Base-by-base conservation (phyloP, 2,113 vertebrate species). In the Papio anubis region DNA sequence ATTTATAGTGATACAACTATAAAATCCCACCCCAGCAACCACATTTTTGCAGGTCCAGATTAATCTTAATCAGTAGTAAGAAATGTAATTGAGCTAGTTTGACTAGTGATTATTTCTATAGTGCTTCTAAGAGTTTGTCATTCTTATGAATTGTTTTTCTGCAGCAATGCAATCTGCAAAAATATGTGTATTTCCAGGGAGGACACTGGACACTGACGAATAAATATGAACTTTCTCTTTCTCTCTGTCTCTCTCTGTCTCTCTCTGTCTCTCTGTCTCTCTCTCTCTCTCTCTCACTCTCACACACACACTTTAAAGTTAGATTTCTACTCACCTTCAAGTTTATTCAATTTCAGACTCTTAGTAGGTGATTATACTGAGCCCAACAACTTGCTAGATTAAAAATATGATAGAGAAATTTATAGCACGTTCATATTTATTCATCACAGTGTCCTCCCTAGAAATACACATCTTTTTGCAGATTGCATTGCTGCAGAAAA, bases 1-100 rank as follows among this genome's bases (percentile, higher is more conserved):
- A 99, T 98, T 97, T 98, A 97, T 96, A 97, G 97, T 98, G 48
- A 96, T 98, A 97, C 20, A 70, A 50, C 88, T 95, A 97, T 97
- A 97, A 97, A 97, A 96, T 55, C 78, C 76, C 78, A 96, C 90
- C 84, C 61, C 55, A 70, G 88, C 88, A 94, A 92, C 82, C 88
- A 96, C 94, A 95, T 96, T 97, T 97, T 97, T 97, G 91, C 95
- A 98, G 95, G 52, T 66, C 8, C n/a, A 97, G 85, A 73, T 93
- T 86, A 59, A 84, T 96, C 84, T 96, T 97, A 94, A 96, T 98
- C 87, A 97, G 95, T n/a, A 70, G 52, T 81, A 81, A 84, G 93
- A 97, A 97, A 88, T 32, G 66, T 97, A 96, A 96, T 64, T 97
- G 97, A 75, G 92, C 50, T 85, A n/a, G 35, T 89, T 95, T 76